Evolutionary conservation across 2,888 invertebrate genomes (phyloP).

Genomic region (Myopa testacea): DNA sequence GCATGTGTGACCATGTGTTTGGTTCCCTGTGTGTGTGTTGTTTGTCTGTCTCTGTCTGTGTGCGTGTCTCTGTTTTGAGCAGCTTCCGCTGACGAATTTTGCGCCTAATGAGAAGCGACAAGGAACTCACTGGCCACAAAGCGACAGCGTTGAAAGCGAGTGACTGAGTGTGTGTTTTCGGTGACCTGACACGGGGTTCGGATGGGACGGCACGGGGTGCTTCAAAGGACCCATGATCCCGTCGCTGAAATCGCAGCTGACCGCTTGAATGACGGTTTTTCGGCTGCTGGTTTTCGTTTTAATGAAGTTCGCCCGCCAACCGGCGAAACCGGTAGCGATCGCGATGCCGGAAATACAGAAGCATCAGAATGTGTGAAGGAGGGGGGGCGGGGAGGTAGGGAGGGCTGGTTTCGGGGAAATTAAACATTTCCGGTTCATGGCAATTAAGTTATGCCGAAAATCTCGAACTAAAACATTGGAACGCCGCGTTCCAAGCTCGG

Average conservation of each 20-base stretch:
- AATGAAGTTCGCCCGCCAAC: background rate
- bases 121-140: background rate
- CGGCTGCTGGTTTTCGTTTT: too few species aligned
- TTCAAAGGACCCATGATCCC: background rate
- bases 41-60: background rate
- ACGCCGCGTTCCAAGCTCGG: too few species aligned
- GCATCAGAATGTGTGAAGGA: background rate
- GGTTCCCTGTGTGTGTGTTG: background rate
- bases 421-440: too few species aligned
- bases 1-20: too few species aligned
- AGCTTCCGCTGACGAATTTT: conserved; percentile 15
- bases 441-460: background rate
- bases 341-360: background rate
- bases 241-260: background rate
- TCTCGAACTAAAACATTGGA: background rate
- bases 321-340: background rate
- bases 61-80: conserved; percentile 13
- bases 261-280: background rate
- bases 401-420: too few species aligned
- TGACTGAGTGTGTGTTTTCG: conserved; percentile 20
- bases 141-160: conserved; percentile 38
- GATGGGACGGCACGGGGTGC: too few species aligned
- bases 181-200: background rate
- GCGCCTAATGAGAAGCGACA: background rate
- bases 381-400: background rate